Evolutionary conservation across 23 tunicate species (phyloP).

Genomic region (Clavelina lepadiformis): DNA sequence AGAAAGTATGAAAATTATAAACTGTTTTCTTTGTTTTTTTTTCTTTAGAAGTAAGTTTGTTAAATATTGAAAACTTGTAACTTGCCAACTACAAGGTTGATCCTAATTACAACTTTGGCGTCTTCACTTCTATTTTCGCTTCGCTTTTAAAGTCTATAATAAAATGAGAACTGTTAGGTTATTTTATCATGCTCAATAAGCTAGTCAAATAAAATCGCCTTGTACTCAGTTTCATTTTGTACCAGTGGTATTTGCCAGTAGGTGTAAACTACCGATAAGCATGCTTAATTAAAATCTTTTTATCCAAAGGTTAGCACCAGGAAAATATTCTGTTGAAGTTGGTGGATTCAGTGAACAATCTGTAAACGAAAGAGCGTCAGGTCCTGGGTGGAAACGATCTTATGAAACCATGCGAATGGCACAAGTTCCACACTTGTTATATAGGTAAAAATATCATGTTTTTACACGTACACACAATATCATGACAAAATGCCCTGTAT

Average conservation of each 20-base stretch:
- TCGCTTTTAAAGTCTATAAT: no score
- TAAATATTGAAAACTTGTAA: background rate
- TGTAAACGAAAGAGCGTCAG: slow-evolving; percentile 39
- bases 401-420: slow-evolving; percentile 55
- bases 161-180: no score
- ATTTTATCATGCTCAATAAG: no score
- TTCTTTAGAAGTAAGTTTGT: no score
- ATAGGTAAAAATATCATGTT: slow-evolving; percentile 38
- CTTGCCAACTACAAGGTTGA: background rate
- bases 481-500: background rate
- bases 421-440: slow-evolving; percentile 85
- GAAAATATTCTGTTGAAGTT: slow-evolving; percentile 51
- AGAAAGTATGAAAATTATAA: slow-evolving; percentile 34
- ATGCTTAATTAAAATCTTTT: background rate
- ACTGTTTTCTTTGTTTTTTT: no score
- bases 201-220: no score
- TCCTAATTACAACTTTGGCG: no score
- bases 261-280: no score
- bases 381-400: slow-evolving; percentile 96
- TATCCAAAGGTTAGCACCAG: slow-evolving; percentile 56
- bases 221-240: no score
- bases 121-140: no score
- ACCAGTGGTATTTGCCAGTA: no score
- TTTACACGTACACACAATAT: background rate
- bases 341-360: slow-evolving; percentile 66